Evolutionary conservation across 2,797 vertebrate genomes (phyloP).

Genomic region (Etheostoma perlongum): DNA sequence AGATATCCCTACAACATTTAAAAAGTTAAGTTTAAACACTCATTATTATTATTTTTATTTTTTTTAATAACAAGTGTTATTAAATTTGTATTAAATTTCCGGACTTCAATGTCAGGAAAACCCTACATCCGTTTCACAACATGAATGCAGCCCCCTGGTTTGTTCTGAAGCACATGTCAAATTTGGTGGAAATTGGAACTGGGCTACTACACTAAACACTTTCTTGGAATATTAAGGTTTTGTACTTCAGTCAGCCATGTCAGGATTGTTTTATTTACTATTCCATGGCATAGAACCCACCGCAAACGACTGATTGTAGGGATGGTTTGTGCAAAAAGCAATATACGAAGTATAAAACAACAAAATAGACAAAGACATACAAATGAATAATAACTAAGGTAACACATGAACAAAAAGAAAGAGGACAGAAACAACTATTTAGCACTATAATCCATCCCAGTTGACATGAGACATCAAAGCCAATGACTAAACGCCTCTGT

Average conservation of each 20-base stretch:
- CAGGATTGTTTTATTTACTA: not conserved
- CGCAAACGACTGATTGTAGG: no score
- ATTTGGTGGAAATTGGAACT: not conserved
- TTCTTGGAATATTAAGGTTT: not conserved
- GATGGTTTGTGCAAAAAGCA: not conserved
- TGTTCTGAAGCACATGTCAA: not conserved
- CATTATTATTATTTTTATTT: no score
- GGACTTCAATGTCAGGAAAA: not conserved
- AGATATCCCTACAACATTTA: not conserved
- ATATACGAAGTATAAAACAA: not conserved
- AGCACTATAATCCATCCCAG: conserved; percentile 30
- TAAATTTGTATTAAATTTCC: not conserved
- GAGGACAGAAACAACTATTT: conserved; percentile 17
- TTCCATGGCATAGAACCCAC: not conserved
- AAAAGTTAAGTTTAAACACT: not conserved
- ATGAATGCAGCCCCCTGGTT: not conserved
- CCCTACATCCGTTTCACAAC: not conserved
- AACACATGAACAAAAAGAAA: not conserved
- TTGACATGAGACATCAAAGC: conserved; percentile 51
- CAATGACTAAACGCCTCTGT: conserved; percentile 25
- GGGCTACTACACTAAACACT: not conserved
- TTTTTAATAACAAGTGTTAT: no score
- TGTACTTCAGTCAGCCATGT: not conserved
- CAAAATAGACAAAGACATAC: not conserved
- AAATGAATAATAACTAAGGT: not conserved